Evolutionary conservation across 2,888 invertebrate species (phyloP).

Genomic region (Melanchra persicariae): DNA sequence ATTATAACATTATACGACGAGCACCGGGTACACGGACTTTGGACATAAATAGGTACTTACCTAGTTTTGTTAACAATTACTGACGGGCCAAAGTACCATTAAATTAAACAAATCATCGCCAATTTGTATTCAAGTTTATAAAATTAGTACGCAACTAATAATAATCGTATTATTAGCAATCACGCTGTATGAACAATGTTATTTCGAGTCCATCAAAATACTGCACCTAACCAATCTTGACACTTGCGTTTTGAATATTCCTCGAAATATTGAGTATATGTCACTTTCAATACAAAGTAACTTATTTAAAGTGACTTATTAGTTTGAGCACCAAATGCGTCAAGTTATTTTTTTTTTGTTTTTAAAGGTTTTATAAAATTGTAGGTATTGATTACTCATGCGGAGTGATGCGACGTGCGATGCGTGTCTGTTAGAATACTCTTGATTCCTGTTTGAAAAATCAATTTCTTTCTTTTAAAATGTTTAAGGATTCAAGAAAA

Average conservation of each 20-base stretch:
- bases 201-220: constrained; percentile 78
- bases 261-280: constrained; percentile 63
- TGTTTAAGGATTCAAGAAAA: neutral
- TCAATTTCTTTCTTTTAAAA: neutral
- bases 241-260: constrained; percentile 78
- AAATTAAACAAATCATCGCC: constrained; percentile 42
- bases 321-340: constrained; percentile 63
- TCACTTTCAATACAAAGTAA: neutral
- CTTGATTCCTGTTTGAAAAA: neutral
- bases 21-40: neutral
- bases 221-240: constrained; percentile 79
- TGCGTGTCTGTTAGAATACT: neutral
- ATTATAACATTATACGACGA: constrained; percentile 12
- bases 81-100: constrained; percentile 14
- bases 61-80: constrained; percentile 17
- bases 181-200: constrained; percentile 76
- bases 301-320: constrained; percentile 74
- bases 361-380: neutral
- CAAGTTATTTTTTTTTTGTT: constrained; percentile 46
- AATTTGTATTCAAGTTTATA: constrained; percentile 56
- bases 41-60: neutral
- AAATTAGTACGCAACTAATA: constrained; percentile 72
- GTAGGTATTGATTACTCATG: neutral
- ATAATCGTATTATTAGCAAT: constrained; percentile 87
- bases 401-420: neutral